Evolutionary conservation across 2,797 vertebrate genomes (phyloP).

Genomic region (Urocyon cinereoargenteus): DNA sequence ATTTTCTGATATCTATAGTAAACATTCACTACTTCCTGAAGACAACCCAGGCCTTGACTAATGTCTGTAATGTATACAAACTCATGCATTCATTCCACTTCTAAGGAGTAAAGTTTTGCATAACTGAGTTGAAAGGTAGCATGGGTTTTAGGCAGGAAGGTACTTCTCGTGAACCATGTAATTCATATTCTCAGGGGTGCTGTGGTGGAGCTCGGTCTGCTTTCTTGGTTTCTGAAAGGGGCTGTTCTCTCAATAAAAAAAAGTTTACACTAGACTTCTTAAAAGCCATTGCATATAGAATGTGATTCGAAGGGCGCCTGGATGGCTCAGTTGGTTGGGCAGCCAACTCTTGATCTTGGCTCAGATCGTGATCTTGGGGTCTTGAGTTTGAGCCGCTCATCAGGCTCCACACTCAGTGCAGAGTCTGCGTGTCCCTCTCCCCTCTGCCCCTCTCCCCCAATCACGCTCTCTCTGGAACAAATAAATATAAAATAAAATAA

Average conservation of each 20-base stretch:
- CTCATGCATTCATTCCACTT: neutral
- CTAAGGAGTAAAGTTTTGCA: neutral
- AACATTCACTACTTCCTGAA: slow-evolving; percentile 44
- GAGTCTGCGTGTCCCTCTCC: neutral
- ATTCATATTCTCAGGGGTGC: neutral
- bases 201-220: neutral
- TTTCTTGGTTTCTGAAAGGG: neutral
- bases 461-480: neutral
- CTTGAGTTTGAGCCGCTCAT: neutral
- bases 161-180: neutral
- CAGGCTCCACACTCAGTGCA: neutral
- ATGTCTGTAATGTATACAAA: neutral
- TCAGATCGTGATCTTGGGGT: neutral
- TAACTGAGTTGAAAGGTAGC: neutral
- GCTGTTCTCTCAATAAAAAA: neutral
- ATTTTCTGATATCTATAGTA: slow-evolving; percentile 49
- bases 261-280: neutral
- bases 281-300: slow-evolving; percentile 17
- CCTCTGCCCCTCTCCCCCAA: neutral
- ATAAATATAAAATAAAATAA: neutral
- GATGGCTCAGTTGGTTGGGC: neutral
- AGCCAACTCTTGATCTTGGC: neutral
- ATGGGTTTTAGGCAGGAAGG: neutral
- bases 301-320: neutral
- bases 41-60: slow-evolving; percentile 3